phyloP scores from a whole-genome alignment of 53 echinoderm and acorn worm species.

The Paracentrotus lividus region DNA sequence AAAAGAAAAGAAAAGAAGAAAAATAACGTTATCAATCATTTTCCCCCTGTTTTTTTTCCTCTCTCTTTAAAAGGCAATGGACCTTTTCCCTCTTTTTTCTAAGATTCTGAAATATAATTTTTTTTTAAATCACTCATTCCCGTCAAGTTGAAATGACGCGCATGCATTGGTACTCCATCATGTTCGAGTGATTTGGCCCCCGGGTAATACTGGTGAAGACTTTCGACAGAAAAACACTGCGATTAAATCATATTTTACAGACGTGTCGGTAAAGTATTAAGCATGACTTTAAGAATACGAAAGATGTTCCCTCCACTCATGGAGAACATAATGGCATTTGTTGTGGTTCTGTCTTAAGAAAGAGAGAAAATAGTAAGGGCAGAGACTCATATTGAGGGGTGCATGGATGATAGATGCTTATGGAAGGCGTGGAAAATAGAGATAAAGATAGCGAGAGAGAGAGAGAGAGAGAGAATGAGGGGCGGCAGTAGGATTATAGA shows the following conservation, averaged over 20 bases:
- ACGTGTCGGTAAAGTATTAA: neutral
- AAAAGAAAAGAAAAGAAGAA: no score
- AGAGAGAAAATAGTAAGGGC: no score
- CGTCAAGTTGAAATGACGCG: neutral
- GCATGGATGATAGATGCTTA: no score
- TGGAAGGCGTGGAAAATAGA: neutral
- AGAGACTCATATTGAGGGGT: no score
- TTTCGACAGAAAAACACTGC: neutral
- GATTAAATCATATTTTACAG: slow-evolving; percentile 34
- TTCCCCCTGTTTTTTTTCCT: neutral
- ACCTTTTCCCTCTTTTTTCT: no score
- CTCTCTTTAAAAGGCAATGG: no score
- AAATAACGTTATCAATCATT: neutral
- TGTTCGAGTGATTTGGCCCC: slow-evolving; percentile 1
- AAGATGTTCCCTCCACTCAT: no score
- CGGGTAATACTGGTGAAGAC: neutral
- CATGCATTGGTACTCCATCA: neutral
- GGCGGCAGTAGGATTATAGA: neutral
- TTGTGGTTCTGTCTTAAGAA: neutral
- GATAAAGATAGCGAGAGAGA: no score
- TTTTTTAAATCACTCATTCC: neutral
- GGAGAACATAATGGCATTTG: no score
- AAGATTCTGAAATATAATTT: no score
- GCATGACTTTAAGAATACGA: no score
- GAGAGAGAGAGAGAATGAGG: neutral